Evolutionary conservation across 2,888 invertebrate species (phyloP).

Genomic region (Criorhina ranunculi): DNA sequence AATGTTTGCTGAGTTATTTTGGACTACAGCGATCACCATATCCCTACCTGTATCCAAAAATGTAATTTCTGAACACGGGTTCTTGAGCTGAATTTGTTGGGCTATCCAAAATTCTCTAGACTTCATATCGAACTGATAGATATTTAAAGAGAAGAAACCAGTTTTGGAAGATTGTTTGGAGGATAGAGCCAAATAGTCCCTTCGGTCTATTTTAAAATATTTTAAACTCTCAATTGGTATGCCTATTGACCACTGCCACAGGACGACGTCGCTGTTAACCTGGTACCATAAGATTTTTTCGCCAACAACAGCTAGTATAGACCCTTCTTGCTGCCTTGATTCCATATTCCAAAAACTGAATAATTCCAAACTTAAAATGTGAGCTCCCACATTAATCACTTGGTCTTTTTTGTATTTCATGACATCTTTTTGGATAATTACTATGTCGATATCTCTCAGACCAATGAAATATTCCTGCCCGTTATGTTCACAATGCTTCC

Average conservation of each 20-base stretch:
- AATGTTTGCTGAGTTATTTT: conserved; percentile 79
- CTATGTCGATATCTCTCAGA: conserved; percentile 78
- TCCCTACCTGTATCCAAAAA: conserved; percentile 82
- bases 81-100: conserved; percentile 80
- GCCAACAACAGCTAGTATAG: conserved; percentile 78
- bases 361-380: conserved; percentile 78
- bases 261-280: conserved; percentile 68
- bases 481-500: conserved; percentile 80
- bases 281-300: conserved; percentile 81
- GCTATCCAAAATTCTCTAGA: conserved; percentile 81
- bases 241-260: conserved; percentile 81
- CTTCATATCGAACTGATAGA: conserved; percentile 81
- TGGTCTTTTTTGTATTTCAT: conserved; percentile 71
- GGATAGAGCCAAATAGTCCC: conserved; percentile 79
- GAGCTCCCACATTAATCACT: conserved; percentile 71
- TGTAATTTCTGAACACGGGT: conserved; percentile 78
- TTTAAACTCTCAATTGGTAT: conserved; percentile 77
- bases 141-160: conserved; percentile 78
- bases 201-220: conserved; percentile 79
- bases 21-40: conserved; percentile 81
- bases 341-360: conserved; percentile 80
- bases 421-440: conserved; percentile 78
- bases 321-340: conserved; percentile 78
- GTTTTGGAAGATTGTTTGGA: conserved; percentile 75
- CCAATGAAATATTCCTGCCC: conserved; percentile 81